A percentile compares a stretch with the other conserved stretches of the same genome.
Evolutionary conservation across 2,888 invertebrate genomes (phyloP).

Genomic region (Phyllotreta cruciferae): DNA sequence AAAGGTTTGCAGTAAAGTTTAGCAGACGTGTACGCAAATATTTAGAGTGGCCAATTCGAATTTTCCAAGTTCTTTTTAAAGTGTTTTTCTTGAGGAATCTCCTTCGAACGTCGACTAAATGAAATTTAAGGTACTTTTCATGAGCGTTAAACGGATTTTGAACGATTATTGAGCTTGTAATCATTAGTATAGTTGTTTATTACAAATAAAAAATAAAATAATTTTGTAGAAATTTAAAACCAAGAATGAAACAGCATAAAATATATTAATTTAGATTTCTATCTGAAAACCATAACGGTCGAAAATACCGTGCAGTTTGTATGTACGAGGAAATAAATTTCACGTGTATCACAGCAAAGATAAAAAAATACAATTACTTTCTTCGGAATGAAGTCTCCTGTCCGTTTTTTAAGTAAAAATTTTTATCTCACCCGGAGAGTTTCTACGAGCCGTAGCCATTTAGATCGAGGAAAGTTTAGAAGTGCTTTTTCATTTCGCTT

Average conservation of each 20-base stretch:
- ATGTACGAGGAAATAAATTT: conserved; percentile 30
- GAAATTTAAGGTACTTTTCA: not conserved
- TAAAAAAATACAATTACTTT: conserved; percentile 33
- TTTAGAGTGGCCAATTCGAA: conserved; percentile 6
- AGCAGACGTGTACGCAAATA: not conserved
- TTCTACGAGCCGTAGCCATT: conserved; percentile 8
- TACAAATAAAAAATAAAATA: too few species aligned
- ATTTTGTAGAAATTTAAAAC: too few species aligned
- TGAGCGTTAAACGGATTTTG: too few species aligned
- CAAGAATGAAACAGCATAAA: too few species aligned
- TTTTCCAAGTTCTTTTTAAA: conserved; percentile 7
- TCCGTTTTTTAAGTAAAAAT: conserved; percentile 27
- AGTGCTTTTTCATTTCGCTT: conserved; percentile 11
- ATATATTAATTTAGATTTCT: not conserved
- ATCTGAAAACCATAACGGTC: conserved; percentile 10
- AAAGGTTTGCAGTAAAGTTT: conserved; percentile 4
- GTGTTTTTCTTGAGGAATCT: conserved; percentile 5
- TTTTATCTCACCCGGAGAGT: conserved; percentile 22
- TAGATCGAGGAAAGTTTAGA: conserved; percentile 15
- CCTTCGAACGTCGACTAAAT: not conserved
- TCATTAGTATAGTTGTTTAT: too few species aligned
- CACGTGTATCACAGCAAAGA: conserved; percentile 20
- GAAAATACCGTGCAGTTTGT: conserved; percentile 5
- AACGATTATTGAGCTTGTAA: too few species aligned
- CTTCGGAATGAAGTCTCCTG: conserved; percentile 25